These are phyloP conservation scores for Meloidogyne chitwoodi DNA, from an alignment of 1,140 invertebrate genomes.

Conservation along the genomic window DNA sequence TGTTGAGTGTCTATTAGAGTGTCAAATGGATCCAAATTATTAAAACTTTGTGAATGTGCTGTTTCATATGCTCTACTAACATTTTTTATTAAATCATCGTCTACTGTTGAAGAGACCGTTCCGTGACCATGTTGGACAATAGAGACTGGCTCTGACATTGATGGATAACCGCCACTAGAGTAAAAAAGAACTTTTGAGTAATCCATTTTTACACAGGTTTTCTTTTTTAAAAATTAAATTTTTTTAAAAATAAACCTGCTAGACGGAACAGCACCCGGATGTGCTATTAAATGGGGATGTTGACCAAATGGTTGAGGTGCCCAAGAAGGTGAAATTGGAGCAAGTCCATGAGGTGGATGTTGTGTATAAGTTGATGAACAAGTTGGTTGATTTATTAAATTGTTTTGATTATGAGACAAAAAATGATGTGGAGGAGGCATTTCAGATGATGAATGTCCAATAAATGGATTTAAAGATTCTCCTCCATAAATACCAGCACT, in stretches of 20 bases:
- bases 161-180: constrained; percentile 30
- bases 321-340: constrained; percentile 16
- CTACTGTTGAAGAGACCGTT: constrained; percentile 40
- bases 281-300: constrained; percentile 14
- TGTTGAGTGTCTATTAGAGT: constrained; percentile 16
- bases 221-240: too few relatives aligned
- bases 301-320: constrained; percentile 1
- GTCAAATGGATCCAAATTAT: constrained; percentile 6
- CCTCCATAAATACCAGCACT: neutral
- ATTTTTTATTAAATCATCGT: constrained; percentile 34
- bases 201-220: too few relatives aligned
- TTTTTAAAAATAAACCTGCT: neutral
- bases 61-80: constrained; percentile 30
- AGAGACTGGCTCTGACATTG: constrained; percentile 2
- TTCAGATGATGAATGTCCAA: neutral
- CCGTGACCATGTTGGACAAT: constrained; percentile 1
- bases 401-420: neutral
- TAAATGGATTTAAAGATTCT: neutral
- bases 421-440: neutral
- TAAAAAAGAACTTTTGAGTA: neutral
- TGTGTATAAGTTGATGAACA: constrained; percentile 6
- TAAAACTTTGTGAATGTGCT: constrained; percentile 29
- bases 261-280: constrained; percentile 33
- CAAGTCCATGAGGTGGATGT: constrained; percentile 13
- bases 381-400: constrained; percentile 6